Evolutionary conservation across 2,797 vertebrate species (phyloP), one percentile per base, ranked within the genome.

Genomic region (Gobionotothen gibberifrons): DNA sequence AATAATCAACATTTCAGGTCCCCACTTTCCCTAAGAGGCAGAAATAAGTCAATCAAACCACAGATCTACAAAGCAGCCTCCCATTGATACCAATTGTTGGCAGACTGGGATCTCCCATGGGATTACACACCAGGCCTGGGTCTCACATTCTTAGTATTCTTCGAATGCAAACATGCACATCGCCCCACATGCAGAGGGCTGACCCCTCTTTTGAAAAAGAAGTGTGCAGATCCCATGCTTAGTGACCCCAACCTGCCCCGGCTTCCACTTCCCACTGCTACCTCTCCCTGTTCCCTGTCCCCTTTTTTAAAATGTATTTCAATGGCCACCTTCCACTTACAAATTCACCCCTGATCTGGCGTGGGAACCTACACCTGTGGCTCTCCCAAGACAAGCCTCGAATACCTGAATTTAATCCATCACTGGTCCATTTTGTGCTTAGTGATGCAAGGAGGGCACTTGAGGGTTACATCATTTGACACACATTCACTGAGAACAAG

Each of bases 301-400:
- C 40, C 62, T 48, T 71, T 71, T 76, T 79, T 55, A 84, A 79
- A 21, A 36, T 22, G 32, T 48, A 86, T 88, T 92, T 87, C 73
- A 87, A 70, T 78, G 51, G 46, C 87, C 79, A 84, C 81, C 82
- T 85, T 89, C 73, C 74, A 58, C 79, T 79, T 60, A 72, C 48
- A 43, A 72, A 21, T 69, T 74, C 72, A 58, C 69, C 54, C 78
- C 62, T 74, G 62, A 56, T 87, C 79, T 83, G 79, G 87, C 89
- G 91, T 95, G 94, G 93, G 94, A 94, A 94, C 82, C 88, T 91
- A 87, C 93, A 95, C 93, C 93, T 95, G 93, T 93, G 89, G 85
- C 87, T 90, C 76, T 88, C 88, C 88, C 88, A 79, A 90, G 81
- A 82, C 74, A 5, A 26, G 26, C 26, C 26, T 26, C 1, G 26